Evolutionary conservation across 2,113 vertebrate genomes (phyloP).

Genomic region (Pogonocichla stellata): DNA sequence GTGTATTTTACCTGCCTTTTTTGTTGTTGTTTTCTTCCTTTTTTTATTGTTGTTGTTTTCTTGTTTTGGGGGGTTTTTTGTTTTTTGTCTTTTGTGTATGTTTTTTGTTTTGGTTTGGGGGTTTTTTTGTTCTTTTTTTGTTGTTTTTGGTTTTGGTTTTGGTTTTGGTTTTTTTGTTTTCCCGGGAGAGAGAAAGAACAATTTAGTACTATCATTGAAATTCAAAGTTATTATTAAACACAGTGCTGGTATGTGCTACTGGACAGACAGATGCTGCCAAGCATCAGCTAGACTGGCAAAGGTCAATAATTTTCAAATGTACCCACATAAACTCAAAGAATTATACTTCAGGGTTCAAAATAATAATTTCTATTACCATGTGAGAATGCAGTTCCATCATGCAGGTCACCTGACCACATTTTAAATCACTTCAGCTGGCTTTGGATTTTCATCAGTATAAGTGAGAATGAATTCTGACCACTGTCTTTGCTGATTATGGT

Average conservation of each 20-base stretch:
- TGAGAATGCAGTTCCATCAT: neutral
- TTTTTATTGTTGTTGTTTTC: too few relatives aligned
- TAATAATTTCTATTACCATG: neutral
- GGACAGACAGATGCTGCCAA: neutral
- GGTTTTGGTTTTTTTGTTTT: too few relatives aligned
- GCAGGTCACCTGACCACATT: neutral
- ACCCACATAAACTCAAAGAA: neutral
- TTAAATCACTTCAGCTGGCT: neutral
- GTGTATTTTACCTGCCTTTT: neutral
- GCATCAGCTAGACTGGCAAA: neutral
- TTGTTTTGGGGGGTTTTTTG: too few relatives aligned
- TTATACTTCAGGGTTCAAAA: neutral
- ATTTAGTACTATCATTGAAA: neutral
- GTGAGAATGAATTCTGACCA: neutral
- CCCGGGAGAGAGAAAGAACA: fast-evolving
- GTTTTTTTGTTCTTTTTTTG: too few relatives aligned
- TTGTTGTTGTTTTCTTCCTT: fast-evolving
- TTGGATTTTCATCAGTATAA: neutral
- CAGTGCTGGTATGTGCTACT: neutral
- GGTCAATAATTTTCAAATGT: neutral
- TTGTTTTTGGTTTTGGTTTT: too few relatives aligned
- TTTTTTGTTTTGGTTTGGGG: too few relatives aligned
- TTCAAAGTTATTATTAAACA: neutral
- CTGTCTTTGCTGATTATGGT: neutral
- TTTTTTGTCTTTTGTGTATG: too few relatives aligned